Evolutionary conservation across 2,113 vertebrate species (phyloP), one percentile per base, ranked within the genome.

Genomic region (Geococcyx californianus): DNA sequence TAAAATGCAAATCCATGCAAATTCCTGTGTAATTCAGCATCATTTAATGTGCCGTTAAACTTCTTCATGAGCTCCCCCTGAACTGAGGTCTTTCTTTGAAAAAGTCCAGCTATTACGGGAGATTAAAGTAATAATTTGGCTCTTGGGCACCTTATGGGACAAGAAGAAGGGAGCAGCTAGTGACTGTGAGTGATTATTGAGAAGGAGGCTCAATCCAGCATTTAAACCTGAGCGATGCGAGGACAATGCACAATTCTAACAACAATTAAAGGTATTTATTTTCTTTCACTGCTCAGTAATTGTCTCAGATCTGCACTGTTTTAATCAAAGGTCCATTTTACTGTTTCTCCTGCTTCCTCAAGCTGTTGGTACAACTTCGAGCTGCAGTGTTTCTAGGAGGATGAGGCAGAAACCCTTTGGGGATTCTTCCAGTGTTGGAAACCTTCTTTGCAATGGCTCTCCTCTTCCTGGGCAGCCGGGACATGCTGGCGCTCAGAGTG

Each of bases 1-100:
- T 90, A 90, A 93, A 95, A 93, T 95, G 81, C 81, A 96, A 94
- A 95, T 95, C 69, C 59, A 91, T 93, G 88, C 79, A 86, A 90
- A 96, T 94, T 93, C 84, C 54, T 40, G 6, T 77, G 84, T 87
- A 91, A 88, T 82, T 86, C 82, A 60, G 82, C 54, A 64, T 90
- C 28, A 31, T 79, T 95, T 79, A 93, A 89, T 68, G 62, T 85
- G 45, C 79, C 1, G 5, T 84, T 96, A 74, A 90, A 80, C 45
- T 80, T 59, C 55, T 66, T 73, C 66, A 60, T 68, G 87, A 95
- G 81, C 74, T 89, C 63, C 67, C 56, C 13, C 55, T 73, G 70
- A 79, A 31, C 38, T 33, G 69, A 90, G 69, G 25, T 47, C 84
- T 87, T 33, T 45, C 84, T 93, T 89, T 72, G 68, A 76, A 45